Evolutionary conservation across 2,888 invertebrate genomes (phyloP).

Genomic region (Cremastobaeus sp.): DNA sequence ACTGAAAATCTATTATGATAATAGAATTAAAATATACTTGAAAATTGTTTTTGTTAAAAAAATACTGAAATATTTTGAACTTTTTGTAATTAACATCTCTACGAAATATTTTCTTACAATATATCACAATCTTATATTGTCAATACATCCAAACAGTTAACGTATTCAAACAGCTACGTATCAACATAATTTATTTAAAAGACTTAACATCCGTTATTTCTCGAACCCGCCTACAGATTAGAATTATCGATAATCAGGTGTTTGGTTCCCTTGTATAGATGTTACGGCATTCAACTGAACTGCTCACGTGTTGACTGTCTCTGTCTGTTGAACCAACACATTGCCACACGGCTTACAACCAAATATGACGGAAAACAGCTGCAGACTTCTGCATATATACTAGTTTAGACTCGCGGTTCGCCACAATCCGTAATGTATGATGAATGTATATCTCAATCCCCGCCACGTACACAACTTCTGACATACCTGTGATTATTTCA

Average conservation of each 20-base stretch:
- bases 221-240: no score
- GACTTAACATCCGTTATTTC: no score
- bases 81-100: no score
- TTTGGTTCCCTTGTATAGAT: constrained; percentile 35
- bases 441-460: constrained; percentile 45
- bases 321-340: constrained; percentile 45
- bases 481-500: constrained; percentile 54
- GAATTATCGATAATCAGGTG: constrained; percentile 43
- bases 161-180: no score
- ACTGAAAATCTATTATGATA: no score
- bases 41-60: no score
- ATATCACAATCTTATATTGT: no score
- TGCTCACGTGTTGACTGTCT: constrained; percentile 47
- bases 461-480: constrained; percentile 50
- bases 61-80: no score
- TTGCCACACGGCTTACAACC: constrained; percentile 37
- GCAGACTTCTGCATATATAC: constrained; percentile 49
- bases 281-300: constrained; percentile 45
- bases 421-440: constrained; percentile 54
- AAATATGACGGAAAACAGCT: constrained; percentile 50
- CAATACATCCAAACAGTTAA: background rate
- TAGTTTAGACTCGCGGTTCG: constrained; percentile 48
- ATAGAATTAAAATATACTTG: no score
- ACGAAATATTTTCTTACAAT: no score
- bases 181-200: no score